phyloP scores from a whole-genome alignment of 2,113 vertebrate species.

The Chauna torquata region DNA sequence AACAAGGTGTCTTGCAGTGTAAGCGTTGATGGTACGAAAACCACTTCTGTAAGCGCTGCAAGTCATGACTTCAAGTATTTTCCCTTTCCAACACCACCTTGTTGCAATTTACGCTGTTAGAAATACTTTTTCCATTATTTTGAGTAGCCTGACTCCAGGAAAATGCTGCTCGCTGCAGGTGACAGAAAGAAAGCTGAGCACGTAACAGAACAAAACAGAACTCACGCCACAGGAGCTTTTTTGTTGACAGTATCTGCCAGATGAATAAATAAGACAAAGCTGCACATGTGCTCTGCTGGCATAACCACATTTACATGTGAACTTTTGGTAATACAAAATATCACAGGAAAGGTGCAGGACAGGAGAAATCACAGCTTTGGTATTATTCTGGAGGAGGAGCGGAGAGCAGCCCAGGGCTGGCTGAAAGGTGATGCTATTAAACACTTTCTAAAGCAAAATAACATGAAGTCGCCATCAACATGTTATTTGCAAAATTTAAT shows the following conservation, averaged over 20 bases:
- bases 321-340: background rate
- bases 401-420: background rate
- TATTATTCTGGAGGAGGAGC: background rate
- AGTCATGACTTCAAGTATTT: background rate
- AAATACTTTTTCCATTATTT: background rate
- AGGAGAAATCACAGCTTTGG: background rate
- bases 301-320: background rate
- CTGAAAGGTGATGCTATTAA: background rate
- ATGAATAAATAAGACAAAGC: background rate
- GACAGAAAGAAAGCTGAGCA: background rate
- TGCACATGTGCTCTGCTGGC: background rate
- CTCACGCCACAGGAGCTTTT: background rate
- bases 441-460: background rate
- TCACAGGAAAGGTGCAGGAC: background rate
- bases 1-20: accelerated
- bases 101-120: background rate
- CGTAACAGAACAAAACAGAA: background rate
- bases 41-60: background rate
- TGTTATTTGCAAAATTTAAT: background rate
- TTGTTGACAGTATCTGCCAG: background rate
- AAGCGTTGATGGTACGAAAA: background rate
- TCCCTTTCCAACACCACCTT: background rate
- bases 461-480: background rate
- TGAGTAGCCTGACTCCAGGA: background rate
- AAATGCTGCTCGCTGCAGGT: background rate